phyloP scores from a whole-genome alignment of 2,797 vertebrate genomes.

The Lepus oiostolus region DNA sequence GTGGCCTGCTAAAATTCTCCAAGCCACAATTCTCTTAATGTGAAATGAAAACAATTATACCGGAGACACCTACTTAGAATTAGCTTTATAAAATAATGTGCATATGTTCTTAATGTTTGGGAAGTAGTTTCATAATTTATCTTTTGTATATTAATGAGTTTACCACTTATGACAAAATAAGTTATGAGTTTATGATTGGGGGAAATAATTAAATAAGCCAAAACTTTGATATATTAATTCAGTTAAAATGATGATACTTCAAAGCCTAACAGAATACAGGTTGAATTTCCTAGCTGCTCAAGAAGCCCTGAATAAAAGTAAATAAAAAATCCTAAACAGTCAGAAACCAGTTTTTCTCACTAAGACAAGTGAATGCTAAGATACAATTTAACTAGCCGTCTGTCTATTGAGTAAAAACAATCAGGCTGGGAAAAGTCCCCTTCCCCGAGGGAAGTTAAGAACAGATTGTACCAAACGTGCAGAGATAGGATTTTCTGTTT shows the following conservation, averaged over 20 bases:
- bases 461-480: not conserved
- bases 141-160: not conserved
- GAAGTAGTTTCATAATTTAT: not conserved
- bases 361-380: constrained; percentile 35
- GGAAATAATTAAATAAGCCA: constrained; percentile 4
- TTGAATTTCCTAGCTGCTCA: constrained; percentile 5
- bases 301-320: constrained; percentile 17
- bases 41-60: constrained; percentile 25
- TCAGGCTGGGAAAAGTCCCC: constrained; percentile 25
- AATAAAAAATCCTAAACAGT: not conserved
- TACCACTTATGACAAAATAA: constrained; percentile 45
- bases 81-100: not conserved
- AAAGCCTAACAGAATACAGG: not conserved
- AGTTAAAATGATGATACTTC: not conserved
- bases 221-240: not conserved
- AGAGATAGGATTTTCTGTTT: constrained; percentile 55
- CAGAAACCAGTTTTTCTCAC: constrained; percentile 53
- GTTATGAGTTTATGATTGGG: not conserved
- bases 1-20: not conserved
- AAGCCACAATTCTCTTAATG: not conserved
- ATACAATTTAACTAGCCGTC: constrained; percentile 19
- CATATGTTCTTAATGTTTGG: not conserved
- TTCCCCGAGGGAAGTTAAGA: not conserved
- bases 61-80: not conserved
- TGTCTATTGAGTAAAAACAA: constrained; percentile 30